Base-by-base conservation (phyloP, 1,140 invertebrate species). In the Antheraea mylitta region DNA sequence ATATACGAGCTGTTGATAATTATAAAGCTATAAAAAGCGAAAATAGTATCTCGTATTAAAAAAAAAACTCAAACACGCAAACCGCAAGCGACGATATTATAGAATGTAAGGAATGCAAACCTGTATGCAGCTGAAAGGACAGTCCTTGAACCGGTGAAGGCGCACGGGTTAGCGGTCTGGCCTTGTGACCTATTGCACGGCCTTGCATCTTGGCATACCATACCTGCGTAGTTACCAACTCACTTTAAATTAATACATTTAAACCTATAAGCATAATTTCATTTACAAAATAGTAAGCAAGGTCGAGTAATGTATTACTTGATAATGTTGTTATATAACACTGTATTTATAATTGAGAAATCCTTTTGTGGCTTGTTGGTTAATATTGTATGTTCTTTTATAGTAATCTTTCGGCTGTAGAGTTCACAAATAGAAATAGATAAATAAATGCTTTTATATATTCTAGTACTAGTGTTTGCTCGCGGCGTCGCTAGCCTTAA, bases 181-280 rank as follows among this genome's bases (percentile, higher is more conserved):
- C 87, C 86, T 83, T 81, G 78, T 87, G 84, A 87, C 87, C 85
- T 87, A 89, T 87, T 79, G 69, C 71, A 68, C 73, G 85, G 81
- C 86, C 83, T 87, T 86, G 85, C 81, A 80, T 11, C 7, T 42
- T 42, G 38, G 38, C 77, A 80, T 86, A 67, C 58, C 66, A 58
- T 30, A 18, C 53, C 66, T 58, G 64, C 65, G 38, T 69, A 53
- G 45, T 53, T 53, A 16, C 45, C 45, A 13, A 13, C 16, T 53
- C 9, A 53, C 4, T 53, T 10, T 53, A 53, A 2, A 53, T 53
- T n/a, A 53, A 53, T 53, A 53, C 7, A 53, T 10, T 53, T n/a
- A n/a, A 16, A 11, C 11, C 45, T 5, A 13, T 53, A 16, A 53
- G 45, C 45, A 6, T 53, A 1, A n/a, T 16, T 10, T 13, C 4